Conservation (phyloP, 2,888 invertebrate species). For the Chloroclysta siterata region DNA sequence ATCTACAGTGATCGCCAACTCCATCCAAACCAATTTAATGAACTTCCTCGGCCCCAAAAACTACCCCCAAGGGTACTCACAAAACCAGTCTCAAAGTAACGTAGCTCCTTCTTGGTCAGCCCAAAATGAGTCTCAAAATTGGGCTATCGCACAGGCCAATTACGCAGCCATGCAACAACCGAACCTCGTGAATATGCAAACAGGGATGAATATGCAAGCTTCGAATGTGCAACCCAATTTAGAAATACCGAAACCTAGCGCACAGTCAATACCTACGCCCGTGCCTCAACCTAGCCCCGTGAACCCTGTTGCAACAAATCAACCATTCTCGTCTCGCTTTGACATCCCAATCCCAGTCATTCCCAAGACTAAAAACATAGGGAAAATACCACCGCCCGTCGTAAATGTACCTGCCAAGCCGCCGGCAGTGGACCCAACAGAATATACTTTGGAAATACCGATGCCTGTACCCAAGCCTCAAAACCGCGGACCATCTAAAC, state of each 20-base stretch:
- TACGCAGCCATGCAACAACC: background rate
- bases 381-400: background rate
- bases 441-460: background rate
- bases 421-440: background rate
- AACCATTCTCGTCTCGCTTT: background rate
- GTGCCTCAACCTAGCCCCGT: background rate
- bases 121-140: background rate
- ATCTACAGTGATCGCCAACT: background rate
- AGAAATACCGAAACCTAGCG: background rate
- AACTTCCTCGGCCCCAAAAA: background rate
- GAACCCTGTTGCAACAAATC: background rate
- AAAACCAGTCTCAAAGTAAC: background rate
- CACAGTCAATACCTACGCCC: background rate
- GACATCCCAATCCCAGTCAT: slow-evolving; percentile 6
- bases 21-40: slow-evolving; percentile 11
- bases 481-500: background rate
- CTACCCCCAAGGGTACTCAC: background rate
- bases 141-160: slow-evolving; percentile 2
- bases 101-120: background rate
- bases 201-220: too few species aligned
- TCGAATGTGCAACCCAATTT: slow-evolving; percentile 1
- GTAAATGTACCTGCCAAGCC: background rate
- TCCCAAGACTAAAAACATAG: background rate
- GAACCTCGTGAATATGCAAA: slow-evolving; percentile 2
- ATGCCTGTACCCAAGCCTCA: slow-evolving; percentile 9